Evolutionary conservation across 1,140 invertebrate species (phyloP).

Genomic region (Brachionus rotundiformis): DNA sequence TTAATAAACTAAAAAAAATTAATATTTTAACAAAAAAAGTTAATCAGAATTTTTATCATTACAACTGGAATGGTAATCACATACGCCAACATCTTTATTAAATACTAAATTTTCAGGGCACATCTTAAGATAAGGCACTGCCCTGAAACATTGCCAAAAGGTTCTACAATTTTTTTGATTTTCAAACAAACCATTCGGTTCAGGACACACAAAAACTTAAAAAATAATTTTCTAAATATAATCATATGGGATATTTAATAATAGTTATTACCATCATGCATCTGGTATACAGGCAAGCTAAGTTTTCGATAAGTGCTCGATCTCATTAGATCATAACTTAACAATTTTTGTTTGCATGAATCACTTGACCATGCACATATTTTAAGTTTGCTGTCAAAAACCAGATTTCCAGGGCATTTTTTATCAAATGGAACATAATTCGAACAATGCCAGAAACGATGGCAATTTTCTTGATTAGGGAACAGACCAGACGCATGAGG

Average conservation of each 20-base stretch:
- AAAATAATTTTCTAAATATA: background rate
- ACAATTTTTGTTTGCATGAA: background rate
- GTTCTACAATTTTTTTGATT: background rate
- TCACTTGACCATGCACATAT: constrained; percentile 12
- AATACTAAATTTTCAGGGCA: constrained; percentile 25
- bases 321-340: background rate
- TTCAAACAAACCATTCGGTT: background rate
- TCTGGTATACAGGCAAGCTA: background rate
- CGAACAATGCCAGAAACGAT: constrained; percentile 33
- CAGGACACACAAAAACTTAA: constrained; percentile 8
- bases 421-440: background rate
- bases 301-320: background rate
- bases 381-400: background rate
- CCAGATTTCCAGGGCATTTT: constrained; percentile 23
- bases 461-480: background rate
- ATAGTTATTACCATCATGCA: background rate
- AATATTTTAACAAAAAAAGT: background rate
- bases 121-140: background rate
- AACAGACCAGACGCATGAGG: background rate
- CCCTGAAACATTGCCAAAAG: constrained; percentile 13
- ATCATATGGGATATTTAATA: too few relatives aligned
- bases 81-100: background rate
- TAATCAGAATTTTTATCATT: background rate
- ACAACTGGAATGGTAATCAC: constrained; percentile 22
- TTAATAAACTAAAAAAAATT: background rate